Evolutionary conservation across 53 echinoderm and acorn worm species (phyloP).

Genomic region (Patiria pectinifera): DNA sequence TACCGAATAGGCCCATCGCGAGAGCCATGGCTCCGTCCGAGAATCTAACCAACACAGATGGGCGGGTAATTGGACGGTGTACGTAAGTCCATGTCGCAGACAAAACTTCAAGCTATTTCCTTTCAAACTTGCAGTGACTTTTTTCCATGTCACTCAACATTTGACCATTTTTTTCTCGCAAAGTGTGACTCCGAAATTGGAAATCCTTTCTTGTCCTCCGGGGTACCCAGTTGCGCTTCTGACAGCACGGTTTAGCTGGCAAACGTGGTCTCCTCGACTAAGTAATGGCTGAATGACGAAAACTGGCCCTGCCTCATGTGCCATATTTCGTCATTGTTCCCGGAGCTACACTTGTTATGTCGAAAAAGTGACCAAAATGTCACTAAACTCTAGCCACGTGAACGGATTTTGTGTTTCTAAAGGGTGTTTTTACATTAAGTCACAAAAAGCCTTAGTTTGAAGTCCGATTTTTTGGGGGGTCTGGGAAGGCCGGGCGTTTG

Average conservation of each 20-base stretch:
- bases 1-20: too few relatives aligned
- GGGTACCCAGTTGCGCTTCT: neutral
- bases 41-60: too few relatives aligned
- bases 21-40: too few relatives aligned
- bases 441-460: constrained; percentile 50
- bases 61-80: too few relatives aligned
- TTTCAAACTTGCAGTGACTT: neutral
- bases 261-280: neutral
- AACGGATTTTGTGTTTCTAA: constrained; percentile 10
- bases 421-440: constrained; percentile 40
- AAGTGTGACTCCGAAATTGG: neutral
- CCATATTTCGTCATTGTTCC: constrained; percentile 53
- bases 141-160: neutral
- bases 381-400: constrained; percentile 45
- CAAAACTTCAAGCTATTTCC: neutral
- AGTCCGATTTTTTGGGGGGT: constrained; percentile 25
- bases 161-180: neutral
- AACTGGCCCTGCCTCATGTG: constrained; percentile 8
- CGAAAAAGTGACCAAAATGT: constrained; percentile 9
- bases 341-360: neutral
- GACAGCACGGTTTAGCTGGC: neutral
- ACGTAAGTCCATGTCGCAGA: neutral
- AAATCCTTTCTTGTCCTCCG: neutral
- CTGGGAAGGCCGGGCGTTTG: constrained; percentile 44
- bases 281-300: constrained; percentile 49